Evolutionary conservation across 2,888 invertebrate species (phyloP).

Genomic region (Drosophila falleni): DNA sequence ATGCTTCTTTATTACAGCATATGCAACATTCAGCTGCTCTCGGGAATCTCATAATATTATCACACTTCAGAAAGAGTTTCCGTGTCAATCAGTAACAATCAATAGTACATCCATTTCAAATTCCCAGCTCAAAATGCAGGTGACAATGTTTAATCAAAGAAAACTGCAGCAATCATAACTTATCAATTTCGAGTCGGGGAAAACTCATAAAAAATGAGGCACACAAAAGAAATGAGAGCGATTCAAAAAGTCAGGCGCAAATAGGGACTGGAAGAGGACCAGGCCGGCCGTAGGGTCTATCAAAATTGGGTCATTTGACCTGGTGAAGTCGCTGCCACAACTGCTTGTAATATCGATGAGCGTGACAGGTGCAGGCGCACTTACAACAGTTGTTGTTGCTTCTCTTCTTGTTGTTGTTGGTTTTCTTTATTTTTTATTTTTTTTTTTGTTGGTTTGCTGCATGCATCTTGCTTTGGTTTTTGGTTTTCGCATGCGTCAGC

Average conservation of each 20-base stretch:
- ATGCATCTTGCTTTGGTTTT: conserved; percentile 39
- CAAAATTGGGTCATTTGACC: conserved; percentile 66
- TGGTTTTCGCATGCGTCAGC: conserved; percentile 62
- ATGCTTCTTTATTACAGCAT: conserved; percentile 31
- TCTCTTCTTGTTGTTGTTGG: conserved; percentile 33
- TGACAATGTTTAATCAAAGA: conserved; percentile 64
- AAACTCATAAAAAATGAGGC: conserved; percentile 41
- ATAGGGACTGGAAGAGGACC: conserved; percentile 8
- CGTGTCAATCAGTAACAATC: conserved; percentile 60
- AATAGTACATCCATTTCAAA: conserved; percentile 46
- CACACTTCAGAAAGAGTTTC: too few species aligned
- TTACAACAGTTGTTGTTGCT: conserved; percentile 55
- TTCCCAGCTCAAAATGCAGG: conserved; percentile 49
- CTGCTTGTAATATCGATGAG: conserved; percentile 74
- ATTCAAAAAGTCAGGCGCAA: conserved; percentile 3
- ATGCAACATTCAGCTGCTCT: conserved; percentile 55
- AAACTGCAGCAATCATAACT: conserved; percentile 70
- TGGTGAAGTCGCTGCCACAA: conserved; percentile 22
- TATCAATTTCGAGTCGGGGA: conserved; percentile 58
- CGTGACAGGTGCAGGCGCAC: conserved; percentile 74
- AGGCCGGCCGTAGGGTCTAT: conserved; percentile 30
- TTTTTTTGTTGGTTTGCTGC: conserved; percentile 36
- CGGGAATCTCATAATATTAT: conserved; percentile 11
- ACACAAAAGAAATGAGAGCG: conserved; percentile 31
- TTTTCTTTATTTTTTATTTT: conserved; percentile 18